Conservation (phyloP, 2,113 vertebrate genomes). For the Paratilapia polleni region DNA sequence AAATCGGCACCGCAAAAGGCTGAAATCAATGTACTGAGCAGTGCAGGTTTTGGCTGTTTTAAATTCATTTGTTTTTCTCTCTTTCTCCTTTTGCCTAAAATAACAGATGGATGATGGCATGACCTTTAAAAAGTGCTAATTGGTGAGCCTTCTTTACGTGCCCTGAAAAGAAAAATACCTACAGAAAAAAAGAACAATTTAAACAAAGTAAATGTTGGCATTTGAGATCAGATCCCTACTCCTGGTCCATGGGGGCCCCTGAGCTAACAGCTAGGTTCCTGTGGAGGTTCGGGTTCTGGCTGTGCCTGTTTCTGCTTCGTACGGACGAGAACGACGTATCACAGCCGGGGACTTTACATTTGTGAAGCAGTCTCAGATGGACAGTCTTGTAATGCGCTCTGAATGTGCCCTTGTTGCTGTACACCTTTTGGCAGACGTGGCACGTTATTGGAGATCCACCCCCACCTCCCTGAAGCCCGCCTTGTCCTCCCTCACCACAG, state of each 20-base stretch:
- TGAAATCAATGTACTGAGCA: neutral
- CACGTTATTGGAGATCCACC: constrained; percentile 89
- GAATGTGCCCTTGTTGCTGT: constrained; percentile 97
- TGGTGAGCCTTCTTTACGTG: constrained; percentile 42
- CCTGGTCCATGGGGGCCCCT: constrained; percentile 52
- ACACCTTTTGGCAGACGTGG: constrained; percentile 95
- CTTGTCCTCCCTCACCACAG: constrained; percentile 71
- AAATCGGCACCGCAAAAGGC: neutral
- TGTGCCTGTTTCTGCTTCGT: constrained; percentile 95
- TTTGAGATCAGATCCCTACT: constrained; percentile 54
- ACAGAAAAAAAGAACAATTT: constrained; percentile 12
- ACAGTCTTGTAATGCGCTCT: constrained; percentile 98
- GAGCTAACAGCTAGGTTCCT: constrained; percentile 83
- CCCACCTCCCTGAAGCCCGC: constrained; percentile 64
- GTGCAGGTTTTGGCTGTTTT: neutral
- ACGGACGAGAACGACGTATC: constrained; percentile 95
- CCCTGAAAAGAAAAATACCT: constrained; percentile 32
- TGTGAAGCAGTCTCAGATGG: constrained; percentile 94
- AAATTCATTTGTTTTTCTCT: neutral
- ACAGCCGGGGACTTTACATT: constrained; percentile 94
- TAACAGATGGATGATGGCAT: neutral
- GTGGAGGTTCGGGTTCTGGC: constrained; percentile 98
- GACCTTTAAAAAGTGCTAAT: constrained; percentile 65
- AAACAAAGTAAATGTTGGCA: constrained; percentile 8
- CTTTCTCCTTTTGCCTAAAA: neutral